Evolutionary conservation across 2,888 invertebrate genomes (phyloP).

Genomic region (Agapetus fuscipes): DNA sequence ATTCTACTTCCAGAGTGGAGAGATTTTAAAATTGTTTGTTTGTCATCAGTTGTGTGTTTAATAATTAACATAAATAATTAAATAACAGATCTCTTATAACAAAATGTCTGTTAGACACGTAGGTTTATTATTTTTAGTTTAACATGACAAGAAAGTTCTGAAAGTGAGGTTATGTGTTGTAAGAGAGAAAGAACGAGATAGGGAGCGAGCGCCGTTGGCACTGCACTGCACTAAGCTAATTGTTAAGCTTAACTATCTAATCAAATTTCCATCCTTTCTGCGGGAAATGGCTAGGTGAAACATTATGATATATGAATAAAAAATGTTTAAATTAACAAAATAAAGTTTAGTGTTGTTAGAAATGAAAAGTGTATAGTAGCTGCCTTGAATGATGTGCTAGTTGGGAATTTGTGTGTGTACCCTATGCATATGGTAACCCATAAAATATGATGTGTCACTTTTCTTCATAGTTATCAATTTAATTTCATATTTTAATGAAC

Average conservation of each 20-base stretch:
- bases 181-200: too few species aligned
- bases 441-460: too few species aligned
- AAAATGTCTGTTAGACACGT: constrained; percentile 21
- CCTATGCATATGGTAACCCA: too few species aligned
- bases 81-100: constrained; percentile 43
- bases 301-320: constrained; percentile 28
- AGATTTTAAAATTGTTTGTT: constrained; percentile 7
- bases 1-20: too few species aligned
- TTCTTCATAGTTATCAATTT: too few species aligned
- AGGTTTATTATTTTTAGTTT: constrained; percentile 17
- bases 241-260: too few species aligned
- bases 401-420: too few species aligned
- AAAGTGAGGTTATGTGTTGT: constrained; percentile 3
- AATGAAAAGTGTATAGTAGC: constrained; percentile 14
- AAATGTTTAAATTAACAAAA: constrained; percentile 14
- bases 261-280: constrained; percentile 30
- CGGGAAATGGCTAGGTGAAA: constrained; percentile 27
- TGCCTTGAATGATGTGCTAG: constrained; percentile 11
- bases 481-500: too few species aligned
- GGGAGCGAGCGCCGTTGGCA: too few species aligned
- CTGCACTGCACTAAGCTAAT: constrained; percentile 9
- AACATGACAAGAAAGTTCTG: constrained; percentile 15
- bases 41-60: constrained; percentile 10
- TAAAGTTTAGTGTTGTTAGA: constrained; percentile 19
- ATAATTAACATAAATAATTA: constrained; percentile 11